These are phyloP conservation scores for Leptonema lineaticorne DNA, from an alignment of 1,140 invertebrate species.

Conservation along the genomic window DNA sequence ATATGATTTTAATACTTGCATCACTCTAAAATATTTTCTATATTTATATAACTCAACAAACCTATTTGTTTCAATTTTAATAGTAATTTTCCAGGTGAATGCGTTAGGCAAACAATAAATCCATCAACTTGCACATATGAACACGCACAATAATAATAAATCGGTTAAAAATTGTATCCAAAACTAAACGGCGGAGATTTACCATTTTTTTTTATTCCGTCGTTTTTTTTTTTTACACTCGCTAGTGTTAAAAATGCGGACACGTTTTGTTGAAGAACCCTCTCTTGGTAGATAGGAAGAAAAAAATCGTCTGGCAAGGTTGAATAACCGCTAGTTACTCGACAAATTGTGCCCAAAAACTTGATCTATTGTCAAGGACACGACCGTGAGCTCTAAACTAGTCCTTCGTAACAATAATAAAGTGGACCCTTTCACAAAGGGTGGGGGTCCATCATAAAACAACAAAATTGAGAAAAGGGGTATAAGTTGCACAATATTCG, in stretches of 20 bases:
- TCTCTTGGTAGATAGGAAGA: not conserved
- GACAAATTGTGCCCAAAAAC: slow-evolving; percentile 22
- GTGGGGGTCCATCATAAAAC: slow-evolving; percentile 7
- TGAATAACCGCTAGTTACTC: slow-evolving; percentile 39
- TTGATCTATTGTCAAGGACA: slow-evolving; percentile 28
- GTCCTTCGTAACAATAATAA: not conserved
- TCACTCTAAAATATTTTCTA: too few species aligned
- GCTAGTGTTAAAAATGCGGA: too few species aligned
- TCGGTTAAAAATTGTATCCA: too few species aligned
- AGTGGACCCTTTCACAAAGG: not conserved
- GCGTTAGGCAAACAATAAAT: too few species aligned
- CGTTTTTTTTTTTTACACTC: not conserved
- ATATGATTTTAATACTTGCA: too few species aligned
- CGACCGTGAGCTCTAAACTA: not conserved
- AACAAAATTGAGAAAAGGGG: slow-evolving; percentile 19
- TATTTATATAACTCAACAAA: too few species aligned
- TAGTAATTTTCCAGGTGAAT: too few species aligned
- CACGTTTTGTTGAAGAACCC: not conserved
- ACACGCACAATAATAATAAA: too few species aligned
- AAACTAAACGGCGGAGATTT: too few species aligned
- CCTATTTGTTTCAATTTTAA: too few species aligned
- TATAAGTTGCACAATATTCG: slow-evolving; percentile 14
- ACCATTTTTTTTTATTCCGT: too few species aligned
- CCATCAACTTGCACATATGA: too few species aligned
- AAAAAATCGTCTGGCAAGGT: slow-evolving; percentile 37